phyloP scores from a whole-genome alignment of 2,888 invertebrate genomes.

The Steinernema scapterisci region DNA sequence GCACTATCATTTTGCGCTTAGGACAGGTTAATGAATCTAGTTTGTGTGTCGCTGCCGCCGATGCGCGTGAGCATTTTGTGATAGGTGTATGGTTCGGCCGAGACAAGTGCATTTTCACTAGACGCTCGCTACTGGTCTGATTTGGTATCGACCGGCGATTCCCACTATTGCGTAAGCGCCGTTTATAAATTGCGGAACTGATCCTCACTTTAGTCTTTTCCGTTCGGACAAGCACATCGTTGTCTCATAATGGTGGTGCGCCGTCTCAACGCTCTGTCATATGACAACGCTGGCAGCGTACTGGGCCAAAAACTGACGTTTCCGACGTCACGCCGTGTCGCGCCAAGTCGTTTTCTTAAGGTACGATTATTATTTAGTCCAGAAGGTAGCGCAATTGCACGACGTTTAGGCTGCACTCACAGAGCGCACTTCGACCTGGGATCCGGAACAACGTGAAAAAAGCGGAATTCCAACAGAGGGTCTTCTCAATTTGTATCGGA shows the following conservation, averaged over 20 bases:
- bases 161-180: background rate
- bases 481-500: constrained; percentile 48
- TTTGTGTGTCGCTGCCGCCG: background rate
- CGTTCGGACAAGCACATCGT: background rate
- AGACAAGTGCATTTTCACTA: background rate
- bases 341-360: constrained; percentile 51
- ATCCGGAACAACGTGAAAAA: background rate
- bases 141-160: too few relatives aligned
- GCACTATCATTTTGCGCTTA: too few relatives aligned
- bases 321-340: constrained; percentile 41
- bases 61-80: background rate
- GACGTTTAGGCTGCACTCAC: constrained; percentile 28
- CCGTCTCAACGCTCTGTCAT: background rate
- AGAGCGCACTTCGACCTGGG: constrained; percentile 31
- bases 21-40: background rate
- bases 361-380: constrained; percentile 35
- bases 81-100: background rate
- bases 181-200: background rate
- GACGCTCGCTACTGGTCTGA: too few relatives aligned
- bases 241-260: background rate
- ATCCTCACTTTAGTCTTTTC: background rate
- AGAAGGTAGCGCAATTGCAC: background rate
- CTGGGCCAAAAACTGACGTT: constrained; percentile 45
- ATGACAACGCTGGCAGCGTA: constrained; percentile 28
- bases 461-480: constrained; percentile 48